Evolutionary conservation across 35 echinoderm and acorn worm genomes (phyloP), one percentile per base, ranked within the genome.

Genomic region (Apostichopus japonicus): DNA sequence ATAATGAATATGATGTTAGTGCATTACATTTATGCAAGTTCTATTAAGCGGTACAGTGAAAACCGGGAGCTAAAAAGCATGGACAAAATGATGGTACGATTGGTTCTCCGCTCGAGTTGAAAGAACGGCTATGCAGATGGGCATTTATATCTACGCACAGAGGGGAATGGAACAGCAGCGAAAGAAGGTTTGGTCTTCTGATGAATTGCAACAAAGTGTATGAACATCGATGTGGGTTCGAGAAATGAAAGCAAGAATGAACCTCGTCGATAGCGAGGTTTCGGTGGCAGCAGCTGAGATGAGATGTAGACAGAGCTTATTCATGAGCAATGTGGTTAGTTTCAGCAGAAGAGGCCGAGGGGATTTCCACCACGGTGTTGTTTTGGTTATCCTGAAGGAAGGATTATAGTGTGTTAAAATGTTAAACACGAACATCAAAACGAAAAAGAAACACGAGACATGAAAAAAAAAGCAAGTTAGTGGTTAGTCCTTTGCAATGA

Each of bases 271-370:
- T 10, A 19, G 19, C 19, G 63, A 19, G 4, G 63, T 15, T 8
- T 67, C 11, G 6, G 63, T 15, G 63, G 63, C 19, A 67, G 4
- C 19, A 67, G 63, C 63, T 4, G 63, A 19, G 51, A 83, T 55
- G 79, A 52, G 79, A n/a, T n/a, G 54, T 8, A 33, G 79, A 83
- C 51, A 54, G 79, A 83, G 51, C 44, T 54, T 84, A 84, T 58
- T 84, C 81, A 57, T 84, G 81, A 84, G 81, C 54, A 59, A 84
- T 84, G 81, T 84, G 81, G 81, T 84, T 84, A 84, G 81, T 84
- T 57, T 55, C 81, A 84, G 54, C 81, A n/a, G 81, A 44, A 44
- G 33, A 84, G 19, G 81, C 81, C 53, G 81, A 84, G 8, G 81
- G 81, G 0, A 58, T 23, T 8, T 58, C 81, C 81, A 84, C 54